Base-by-base conservation (phyloP, 1,140 invertebrate genomes). In the Triops cancriformis region DNA sequence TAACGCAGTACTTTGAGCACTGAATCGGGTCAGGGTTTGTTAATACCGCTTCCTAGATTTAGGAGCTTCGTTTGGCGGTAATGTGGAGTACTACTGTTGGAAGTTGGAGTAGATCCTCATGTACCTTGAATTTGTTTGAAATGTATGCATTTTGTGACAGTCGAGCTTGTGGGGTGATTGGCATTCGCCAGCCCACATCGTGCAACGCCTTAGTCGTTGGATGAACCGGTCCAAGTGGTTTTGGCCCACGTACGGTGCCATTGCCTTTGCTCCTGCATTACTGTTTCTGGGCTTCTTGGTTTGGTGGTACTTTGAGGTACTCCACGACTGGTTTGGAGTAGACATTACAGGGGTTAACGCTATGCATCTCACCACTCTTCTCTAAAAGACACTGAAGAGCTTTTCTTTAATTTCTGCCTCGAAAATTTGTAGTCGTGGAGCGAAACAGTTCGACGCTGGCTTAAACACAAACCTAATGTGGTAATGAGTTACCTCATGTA, bases 401-500 rank as follows among this genome's bases (percentile, higher is more conserved):
- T 64, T 64, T 64, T 64, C 51, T 75, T 26, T 75, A 42, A 75
- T 75, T 26, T 76, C 75, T 42, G 43, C 43, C 75, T 76, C n/a
- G n/a, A 64, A n/a, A 64, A 64, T 12, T 64, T 76, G 43, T 76
- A 78, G 77, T 26, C 77, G 28, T 78, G 73, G 12, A 14, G 5
- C 10, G 77, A 78, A 37, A 10, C 37, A n/a, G n/a, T 79, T 28
- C 75, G 78, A 43, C 26, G 41, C 23, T 79, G 78, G 78, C 41
- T 79, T 51, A 79, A 79, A 27, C 28, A 80, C 42, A 91, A 89
- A 83, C 91, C 92, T 74, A 90, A 90, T 81, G 90, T 88, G 86
- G 93, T 92, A 92, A 88, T 89, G 45, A 81, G 91, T 74, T 95
- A 94, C 86, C 89, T 91, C 80, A 80, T 90, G 77, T 94, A 94